A percentile compares a stretch with the other conserved stretches of the same genome.
Conservation (phyloP, 1,140 invertebrate genomes). For the Magallana angulata region DNA sequence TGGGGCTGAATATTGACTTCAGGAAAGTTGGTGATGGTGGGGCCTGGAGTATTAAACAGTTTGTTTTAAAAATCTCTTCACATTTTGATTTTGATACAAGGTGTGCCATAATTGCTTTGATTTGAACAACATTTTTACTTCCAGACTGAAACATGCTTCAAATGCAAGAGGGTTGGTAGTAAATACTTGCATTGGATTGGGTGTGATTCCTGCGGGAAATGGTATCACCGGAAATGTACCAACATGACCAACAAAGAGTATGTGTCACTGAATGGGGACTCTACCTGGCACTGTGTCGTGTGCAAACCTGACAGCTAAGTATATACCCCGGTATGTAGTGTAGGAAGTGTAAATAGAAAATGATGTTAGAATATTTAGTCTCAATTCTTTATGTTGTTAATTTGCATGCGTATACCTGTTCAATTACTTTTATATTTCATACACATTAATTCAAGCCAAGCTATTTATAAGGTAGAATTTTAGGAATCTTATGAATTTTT, state of each 20-base stretch:
- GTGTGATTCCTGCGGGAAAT: not conserved
- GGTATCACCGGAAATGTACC: not conserved
- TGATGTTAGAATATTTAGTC: too few species aligned
- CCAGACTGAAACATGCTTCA: not conserved
- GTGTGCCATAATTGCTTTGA: not conserved
- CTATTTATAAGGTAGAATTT: too few species aligned
- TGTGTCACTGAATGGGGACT: not conserved
- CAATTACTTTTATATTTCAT: too few species aligned
- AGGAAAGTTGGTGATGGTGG: too few species aligned
- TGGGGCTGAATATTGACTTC: too few species aligned
- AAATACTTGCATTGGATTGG: constrained; percentile 1
- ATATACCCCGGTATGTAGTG: too few species aligned
- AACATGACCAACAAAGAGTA: not conserved
- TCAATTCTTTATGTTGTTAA: too few species aligned
- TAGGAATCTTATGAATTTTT: too few species aligned
- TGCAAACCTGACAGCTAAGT: not conserved
- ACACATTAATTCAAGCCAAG: too few species aligned
- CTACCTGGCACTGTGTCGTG: not conserved
- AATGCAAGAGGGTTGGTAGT: not conserved
- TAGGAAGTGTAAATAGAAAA: too few species aligned
- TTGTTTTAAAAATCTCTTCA: not conserved
- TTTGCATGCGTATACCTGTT: too few species aligned
- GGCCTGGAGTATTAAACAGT: not conserved
- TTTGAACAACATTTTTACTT: not conserved
- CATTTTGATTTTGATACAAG: not conserved